phyloP scores from a whole-genome alignment of 2,888 invertebrate species.

The Dryobota labecula region DNA sequence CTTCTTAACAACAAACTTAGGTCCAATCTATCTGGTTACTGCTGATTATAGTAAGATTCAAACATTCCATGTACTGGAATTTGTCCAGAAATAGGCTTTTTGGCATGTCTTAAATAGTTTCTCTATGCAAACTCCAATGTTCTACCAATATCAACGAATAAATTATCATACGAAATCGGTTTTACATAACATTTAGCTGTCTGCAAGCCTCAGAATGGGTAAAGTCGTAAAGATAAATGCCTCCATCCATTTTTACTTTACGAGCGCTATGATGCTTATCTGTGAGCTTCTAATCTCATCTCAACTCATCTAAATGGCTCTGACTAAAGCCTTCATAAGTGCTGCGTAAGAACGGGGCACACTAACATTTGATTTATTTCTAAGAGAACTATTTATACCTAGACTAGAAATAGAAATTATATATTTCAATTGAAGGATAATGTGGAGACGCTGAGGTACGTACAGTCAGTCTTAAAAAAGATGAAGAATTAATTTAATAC shows the following conservation, averaged over 20 bases:
- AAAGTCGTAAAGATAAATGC: constrained; percentile 55
- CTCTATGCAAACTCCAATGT: not conserved
- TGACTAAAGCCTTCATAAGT: constrained; percentile 35
- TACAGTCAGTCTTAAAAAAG: too few relatives aligned
- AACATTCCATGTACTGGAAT: too few relatives aligned
- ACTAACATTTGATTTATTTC: constrained; percentile 7
- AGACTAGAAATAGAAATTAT: not conserved
- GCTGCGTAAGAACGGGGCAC: constrained; percentile 8
- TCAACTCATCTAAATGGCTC: constrained; percentile 39
- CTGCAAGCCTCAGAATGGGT: constrained; percentile 25
- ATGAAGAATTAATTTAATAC: too few relatives aligned
- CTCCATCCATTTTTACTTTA: constrained; percentile 57
- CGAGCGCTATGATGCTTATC: constrained; percentile 53
- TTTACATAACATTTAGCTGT: constrained; percentile 21
- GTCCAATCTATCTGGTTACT: not conserved
- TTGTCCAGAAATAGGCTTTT: too few relatives aligned
- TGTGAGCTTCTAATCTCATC: constrained; percentile 49
- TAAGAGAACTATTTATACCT: not conserved
- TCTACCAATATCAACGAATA: not conserved
- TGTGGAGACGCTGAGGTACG: too few relatives aligned
- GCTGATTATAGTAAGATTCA: too few relatives aligned
- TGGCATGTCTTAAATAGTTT: too few relatives aligned
- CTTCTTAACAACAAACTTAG: not conserved
- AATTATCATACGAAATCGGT: constrained; percentile 1
- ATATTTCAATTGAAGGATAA: too few relatives aligned